These are phyloP conservation scores for Microctenopoma steveboyesi DNA, from an alignment of 2,797 vertebrate genomes.

Conservation along the genomic window DNA sequence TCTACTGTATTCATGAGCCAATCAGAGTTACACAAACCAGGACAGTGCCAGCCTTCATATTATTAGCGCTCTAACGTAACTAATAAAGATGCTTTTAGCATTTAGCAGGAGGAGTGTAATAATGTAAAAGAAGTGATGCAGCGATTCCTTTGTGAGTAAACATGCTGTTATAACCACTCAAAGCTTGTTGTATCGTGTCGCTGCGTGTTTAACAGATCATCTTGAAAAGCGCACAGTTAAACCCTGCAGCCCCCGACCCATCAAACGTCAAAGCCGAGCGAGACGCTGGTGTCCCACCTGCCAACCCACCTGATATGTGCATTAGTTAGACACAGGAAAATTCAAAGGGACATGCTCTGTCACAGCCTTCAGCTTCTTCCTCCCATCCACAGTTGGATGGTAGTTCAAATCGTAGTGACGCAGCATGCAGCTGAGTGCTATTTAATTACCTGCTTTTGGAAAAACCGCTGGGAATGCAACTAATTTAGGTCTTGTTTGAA, in stretches of 20 bases:
- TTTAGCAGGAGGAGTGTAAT: no score
- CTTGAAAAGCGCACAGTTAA: background rate
- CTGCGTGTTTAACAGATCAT: slow-evolving; percentile 8
- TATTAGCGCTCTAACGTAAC: no score
- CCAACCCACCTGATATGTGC: background rate
- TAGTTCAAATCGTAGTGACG: slow-evolving; percentile 16
- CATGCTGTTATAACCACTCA: background rate
- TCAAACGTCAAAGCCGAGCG: slow-evolving; percentile 1
- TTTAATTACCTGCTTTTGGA: slow-evolving; percentile 70
- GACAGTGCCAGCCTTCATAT: no score
- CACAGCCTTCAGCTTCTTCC: slow-evolving; percentile 18
- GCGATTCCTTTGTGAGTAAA: no score
- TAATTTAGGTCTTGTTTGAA: slow-evolving; percentile 71
- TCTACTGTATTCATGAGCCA: background rate
- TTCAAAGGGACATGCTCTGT: slow-evolving; percentile 1
- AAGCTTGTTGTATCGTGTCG: background rate
- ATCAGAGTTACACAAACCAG: no score
- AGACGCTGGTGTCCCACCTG: slow-evolving; percentile 19
- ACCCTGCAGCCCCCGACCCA: background rate
- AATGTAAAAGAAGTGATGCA: no score
- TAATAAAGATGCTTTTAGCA: no score
- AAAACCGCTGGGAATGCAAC: slow-evolving; percentile 54
- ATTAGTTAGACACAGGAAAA: background rate
- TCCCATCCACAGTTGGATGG: background rate
- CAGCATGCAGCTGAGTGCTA: slow-evolving; percentile 36